phyloP scores from a whole-genome alignment of 2,113 vertebrate species.

The Empidonax alnorum region DNA sequence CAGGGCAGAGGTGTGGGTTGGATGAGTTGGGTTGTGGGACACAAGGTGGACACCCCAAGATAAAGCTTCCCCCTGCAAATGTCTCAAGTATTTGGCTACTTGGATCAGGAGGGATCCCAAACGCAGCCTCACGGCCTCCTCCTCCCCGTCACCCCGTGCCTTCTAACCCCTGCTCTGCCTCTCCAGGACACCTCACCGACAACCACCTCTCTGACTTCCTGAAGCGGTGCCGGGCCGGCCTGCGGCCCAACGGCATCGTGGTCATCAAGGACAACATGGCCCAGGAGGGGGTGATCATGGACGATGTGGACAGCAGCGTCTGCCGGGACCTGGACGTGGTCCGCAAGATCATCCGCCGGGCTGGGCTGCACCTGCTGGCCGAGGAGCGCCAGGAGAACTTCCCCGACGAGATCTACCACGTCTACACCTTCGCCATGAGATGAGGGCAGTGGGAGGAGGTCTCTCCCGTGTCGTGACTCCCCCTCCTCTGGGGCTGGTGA shows the following conservation, averaged over 20 bases:
- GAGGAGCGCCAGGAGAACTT: conserved; percentile 92
- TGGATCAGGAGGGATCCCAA: neutral
- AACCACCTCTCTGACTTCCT: conserved; percentile 90
- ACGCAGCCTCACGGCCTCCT: neutral
- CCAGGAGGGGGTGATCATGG: conserved; percentile 90
- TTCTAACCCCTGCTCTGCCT: neutral
- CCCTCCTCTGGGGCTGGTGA: neutral
- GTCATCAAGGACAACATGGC: conserved; percentile 98
- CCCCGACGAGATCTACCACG: conserved; percentile 95
- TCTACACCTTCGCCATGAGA: conserved; percentile 92
- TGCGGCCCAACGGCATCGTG: conserved; percentile 87
- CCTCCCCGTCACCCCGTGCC: accelerated
- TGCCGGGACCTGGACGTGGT: conserved; percentile 88
- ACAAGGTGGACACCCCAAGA: neutral
- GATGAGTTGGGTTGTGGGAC: neutral
- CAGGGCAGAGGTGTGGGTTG: neutral
- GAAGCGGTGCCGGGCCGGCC: conserved; percentile 81
- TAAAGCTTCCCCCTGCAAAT: neutral
- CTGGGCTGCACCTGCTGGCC: conserved; percentile 84
- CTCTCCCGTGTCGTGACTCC: neutral
- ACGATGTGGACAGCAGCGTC: conserved; percentile 97
- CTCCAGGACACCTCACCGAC: conserved; percentile 86
- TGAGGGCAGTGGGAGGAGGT: conserved; percentile 58
- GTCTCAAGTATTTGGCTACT: neutral
- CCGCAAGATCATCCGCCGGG: conserved; percentile 76